A percentile compares a stretch with the other conserved stretches of the same genome.
These are phyloP conservation scores for Spisula solida DNA, from an alignment of 2,888 invertebrate species.

Conservation along the genomic window DNA sequence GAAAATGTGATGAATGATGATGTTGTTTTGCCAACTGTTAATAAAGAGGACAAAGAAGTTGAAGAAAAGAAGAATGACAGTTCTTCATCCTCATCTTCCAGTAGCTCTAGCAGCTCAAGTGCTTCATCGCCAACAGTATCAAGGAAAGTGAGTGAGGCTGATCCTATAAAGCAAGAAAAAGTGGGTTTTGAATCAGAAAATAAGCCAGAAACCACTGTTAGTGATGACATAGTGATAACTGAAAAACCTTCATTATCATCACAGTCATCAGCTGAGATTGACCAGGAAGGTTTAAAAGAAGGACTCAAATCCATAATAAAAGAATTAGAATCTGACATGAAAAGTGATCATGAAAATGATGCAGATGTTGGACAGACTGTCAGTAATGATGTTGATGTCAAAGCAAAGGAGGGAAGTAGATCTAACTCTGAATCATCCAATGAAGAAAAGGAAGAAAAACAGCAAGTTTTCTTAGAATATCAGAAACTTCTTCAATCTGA, in stretches of 20 bases:
- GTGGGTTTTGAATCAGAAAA: neutral
- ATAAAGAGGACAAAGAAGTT: neutral
- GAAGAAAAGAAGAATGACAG: slow-evolving; percentile 8
- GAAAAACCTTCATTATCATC: slow-evolving; percentile 36
- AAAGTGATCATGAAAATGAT: slow-evolving; percentile 34
- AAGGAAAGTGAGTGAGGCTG: neutral
- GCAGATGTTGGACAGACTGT: neutral
- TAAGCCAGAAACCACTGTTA: neutral
- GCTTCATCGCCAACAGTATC: slow-evolving; percentile 3
- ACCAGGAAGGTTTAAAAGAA: slow-evolving; percentile 60
- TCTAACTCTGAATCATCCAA: neutral
- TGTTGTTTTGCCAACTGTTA: neutral
- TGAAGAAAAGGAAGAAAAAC: slow-evolving; percentile 24
- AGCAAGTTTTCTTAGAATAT: slow-evolving; percentile 17
- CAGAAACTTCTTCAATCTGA: slow-evolving; percentile 14
- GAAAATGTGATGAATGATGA: neutral
- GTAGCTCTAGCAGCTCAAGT: slow-evolving; percentile 15
- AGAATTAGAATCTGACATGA: slow-evolving; percentile 60
- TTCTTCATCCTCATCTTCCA: slow-evolving; percentile 31
- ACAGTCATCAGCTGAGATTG: slow-evolving; percentile 62
- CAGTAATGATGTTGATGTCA: neutral
- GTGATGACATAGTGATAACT: neutral
- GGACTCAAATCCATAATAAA: slow-evolving; percentile 60
- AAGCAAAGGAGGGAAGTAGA: neutral
- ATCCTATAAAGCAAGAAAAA: neutral